Conservation (phyloP, 2,888 invertebrate genomes). For the Archips xylosteana region DNA sequence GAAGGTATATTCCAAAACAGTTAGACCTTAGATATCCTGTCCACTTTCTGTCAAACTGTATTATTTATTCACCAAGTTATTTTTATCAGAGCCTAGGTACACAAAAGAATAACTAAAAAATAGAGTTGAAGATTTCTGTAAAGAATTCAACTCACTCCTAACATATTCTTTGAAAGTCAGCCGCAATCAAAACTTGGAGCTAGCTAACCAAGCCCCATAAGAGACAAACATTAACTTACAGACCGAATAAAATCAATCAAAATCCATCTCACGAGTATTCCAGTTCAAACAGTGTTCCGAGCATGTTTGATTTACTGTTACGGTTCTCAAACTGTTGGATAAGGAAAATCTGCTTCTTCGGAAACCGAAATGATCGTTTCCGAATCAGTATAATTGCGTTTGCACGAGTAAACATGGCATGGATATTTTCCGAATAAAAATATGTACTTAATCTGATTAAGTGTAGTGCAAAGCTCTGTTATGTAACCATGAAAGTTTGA, state of each 20-base stretch:
- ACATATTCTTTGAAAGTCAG: constrained; percentile 18
- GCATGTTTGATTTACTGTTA: constrained; percentile 68
- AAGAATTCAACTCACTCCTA: neutral
- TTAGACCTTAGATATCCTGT: neutral
- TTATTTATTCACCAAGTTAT: neutral
- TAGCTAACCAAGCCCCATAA: constrained; percentile 24
- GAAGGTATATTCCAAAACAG: neutral
- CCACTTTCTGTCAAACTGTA: neutral
- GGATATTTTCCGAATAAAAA: neutral
- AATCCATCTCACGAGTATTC: constrained; percentile 69
- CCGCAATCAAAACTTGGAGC: constrained; percentile 24
- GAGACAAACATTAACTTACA: constrained; percentile 40
- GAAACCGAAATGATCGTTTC: constrained; percentile 6
- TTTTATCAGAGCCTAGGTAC: neutral
- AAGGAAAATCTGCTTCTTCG: constrained; percentile 27
- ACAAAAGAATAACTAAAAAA: neutral
- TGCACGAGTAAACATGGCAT: constrained; percentile 11
- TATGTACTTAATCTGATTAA: constrained; percentile 10
- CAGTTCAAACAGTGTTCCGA: constrained; percentile 69
- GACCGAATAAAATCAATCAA: constrained; percentile 74
- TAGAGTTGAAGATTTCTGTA: neutral
- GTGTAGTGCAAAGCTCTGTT: constrained; percentile 6
- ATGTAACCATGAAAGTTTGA: constrained; percentile 32
- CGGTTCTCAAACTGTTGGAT: constrained; percentile 34
- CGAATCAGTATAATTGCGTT: neutral